phyloP scores from a whole-genome alignment of 2,797 vertebrate genomes.

The Acropternis orthonyx region DNA sequence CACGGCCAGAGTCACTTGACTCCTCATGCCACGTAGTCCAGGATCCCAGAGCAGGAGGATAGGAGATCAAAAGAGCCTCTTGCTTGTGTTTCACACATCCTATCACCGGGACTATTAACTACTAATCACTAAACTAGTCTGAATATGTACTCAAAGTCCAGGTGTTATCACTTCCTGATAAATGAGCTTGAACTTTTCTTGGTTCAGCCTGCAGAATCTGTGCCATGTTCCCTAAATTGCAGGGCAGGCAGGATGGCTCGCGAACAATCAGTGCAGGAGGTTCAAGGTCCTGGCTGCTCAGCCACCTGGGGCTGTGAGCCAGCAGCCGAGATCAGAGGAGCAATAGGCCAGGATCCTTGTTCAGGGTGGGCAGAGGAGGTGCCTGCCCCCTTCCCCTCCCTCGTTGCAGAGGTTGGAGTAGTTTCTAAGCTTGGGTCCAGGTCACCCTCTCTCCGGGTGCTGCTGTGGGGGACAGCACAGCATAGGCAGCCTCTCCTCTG shows the following conservation, averaged over 20 bases:
- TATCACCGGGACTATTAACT: background rate
- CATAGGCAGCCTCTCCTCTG: background rate
- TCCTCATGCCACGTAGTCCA: background rate
- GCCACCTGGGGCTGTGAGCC: background rate
- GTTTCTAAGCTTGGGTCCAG: background rate
- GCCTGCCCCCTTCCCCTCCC: background rate
- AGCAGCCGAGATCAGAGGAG: background rate
- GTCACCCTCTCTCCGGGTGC: background rate
- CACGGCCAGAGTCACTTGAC: background rate
- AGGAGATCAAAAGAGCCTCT: background rate
- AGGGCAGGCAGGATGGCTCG: background rate
- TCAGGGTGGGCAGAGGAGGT: background rate
- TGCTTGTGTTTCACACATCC: background rate
- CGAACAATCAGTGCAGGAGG: background rate
- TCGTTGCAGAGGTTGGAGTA: background rate
- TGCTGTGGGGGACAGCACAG: background rate
- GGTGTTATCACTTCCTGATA: background rate
- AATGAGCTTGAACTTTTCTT: background rate
- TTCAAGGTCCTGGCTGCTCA: background rate
- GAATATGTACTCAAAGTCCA: background rate
- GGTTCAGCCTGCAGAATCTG: background rate
- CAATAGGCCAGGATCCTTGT: background rate
- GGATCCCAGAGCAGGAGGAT: background rate
- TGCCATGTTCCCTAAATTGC: background rate
- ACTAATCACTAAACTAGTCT: background rate